A percentile compares a stretch with the other conserved stretches of the same genome.
phyloP scores from a whole-genome alignment of 2,888 invertebrate genomes.

The Ctenicera cuprea region DNA sequence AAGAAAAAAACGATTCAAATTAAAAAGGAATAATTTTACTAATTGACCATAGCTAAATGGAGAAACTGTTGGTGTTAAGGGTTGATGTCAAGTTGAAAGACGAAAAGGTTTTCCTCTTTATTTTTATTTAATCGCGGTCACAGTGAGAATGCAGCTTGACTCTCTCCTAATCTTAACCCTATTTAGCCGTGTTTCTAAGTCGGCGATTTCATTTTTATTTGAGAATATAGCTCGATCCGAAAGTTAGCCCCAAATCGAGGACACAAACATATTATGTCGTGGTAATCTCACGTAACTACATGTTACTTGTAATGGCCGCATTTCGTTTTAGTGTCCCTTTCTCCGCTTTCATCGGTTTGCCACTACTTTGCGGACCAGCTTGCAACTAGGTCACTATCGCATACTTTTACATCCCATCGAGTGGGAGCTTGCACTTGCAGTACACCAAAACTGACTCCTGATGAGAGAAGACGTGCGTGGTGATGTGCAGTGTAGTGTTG shows the following conservation, averaged over 20 bases:
- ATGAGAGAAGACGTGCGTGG: constrained; percentile 62
- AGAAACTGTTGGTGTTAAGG: not conserved
- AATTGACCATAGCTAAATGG: not conserved
- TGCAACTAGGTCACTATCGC: constrained; percentile 73
- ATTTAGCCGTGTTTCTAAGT: constrained; percentile 54
- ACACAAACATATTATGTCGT: constrained; percentile 71
- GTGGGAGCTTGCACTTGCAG: constrained; percentile 67
- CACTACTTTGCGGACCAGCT: constrained; percentile 69
- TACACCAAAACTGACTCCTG: constrained; percentile 59
- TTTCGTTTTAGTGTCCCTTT: constrained; percentile 72
- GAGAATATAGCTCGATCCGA: constrained; percentile 68
- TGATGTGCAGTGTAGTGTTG: constrained; percentile 59
- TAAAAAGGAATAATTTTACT: not conserved
- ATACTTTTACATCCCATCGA: constrained; percentile 71
- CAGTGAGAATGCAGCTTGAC: constrained; percentile 46
- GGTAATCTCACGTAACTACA: constrained; percentile 72
- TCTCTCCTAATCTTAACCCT: constrained; percentile 59
- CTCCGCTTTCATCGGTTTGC: constrained; percentile 72
- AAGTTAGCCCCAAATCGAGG: constrained; percentile 65
- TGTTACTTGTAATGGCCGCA: constrained; percentile 71
- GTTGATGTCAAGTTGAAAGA: not conserved
- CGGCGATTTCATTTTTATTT: constrained; percentile 70
- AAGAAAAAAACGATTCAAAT: too few relatives aligned
- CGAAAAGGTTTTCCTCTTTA: constrained; percentile 42
- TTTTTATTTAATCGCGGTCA: constrained; percentile 47